phyloP scores from a whole-genome alignment of 2,113 vertebrate species.

The Piliocolobus tephrosceles region DNA sequence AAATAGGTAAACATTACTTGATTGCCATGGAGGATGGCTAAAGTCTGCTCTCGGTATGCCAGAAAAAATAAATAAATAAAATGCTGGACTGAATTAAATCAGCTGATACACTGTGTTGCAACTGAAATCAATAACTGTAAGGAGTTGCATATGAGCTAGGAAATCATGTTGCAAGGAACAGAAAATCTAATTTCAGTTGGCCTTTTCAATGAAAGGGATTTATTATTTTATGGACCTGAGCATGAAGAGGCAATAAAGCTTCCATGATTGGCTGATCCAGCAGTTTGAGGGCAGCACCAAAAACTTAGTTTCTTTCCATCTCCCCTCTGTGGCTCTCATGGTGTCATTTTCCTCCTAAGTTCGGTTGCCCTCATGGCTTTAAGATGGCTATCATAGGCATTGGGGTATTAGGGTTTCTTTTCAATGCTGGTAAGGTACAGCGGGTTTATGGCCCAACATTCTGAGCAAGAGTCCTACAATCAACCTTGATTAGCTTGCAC shows the following conservation, averaged over 20 bases:
- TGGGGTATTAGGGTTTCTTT: background rate
- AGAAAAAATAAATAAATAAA: background rate
- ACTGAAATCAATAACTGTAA: background rate
- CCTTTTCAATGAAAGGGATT: background rate
- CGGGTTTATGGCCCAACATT: background rate
- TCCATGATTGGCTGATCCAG: background rate
- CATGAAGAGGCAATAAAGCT: background rate
- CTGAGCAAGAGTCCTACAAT: background rate
- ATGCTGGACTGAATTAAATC: background rate
- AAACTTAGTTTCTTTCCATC: background rate
- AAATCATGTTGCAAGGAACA: background rate
- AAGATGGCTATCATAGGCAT: background rate
- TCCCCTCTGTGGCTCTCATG: background rate
- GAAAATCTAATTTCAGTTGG: background rate
- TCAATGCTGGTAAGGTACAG: background rate
- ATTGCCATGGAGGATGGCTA: background rate
- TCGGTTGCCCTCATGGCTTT: background rate
- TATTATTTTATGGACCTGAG: background rate
- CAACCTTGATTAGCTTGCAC: background rate
- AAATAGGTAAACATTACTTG: background rate
- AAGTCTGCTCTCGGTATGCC: background rate
- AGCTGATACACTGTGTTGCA: background rate
- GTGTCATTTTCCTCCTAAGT: background rate
- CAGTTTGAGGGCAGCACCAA: background rate
- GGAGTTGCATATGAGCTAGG: background rate